A percentile compares a stretch with the other conserved stretches of the same genome.
Conservation (phyloP, 2,888 invertebrate species). For the Calameuta pallipes region DNA sequence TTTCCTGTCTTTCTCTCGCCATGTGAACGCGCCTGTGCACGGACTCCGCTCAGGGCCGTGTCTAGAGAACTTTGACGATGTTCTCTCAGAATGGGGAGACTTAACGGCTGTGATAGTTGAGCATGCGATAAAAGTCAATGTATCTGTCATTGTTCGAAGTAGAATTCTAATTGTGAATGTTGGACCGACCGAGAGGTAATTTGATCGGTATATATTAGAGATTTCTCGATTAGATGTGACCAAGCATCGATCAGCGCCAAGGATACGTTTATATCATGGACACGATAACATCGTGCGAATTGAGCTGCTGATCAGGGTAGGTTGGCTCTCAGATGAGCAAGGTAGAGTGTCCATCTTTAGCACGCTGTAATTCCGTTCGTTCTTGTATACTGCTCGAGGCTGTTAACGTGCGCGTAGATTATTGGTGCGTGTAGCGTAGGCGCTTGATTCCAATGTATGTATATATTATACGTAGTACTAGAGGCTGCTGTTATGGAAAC, state of each 20-base stretch:
- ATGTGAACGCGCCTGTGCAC: not conserved
- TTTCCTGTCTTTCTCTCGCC: not conserved
- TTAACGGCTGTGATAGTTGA: not conserved
- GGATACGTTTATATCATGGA: not conserved
- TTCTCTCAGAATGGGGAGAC: not conserved
- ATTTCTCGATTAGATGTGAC: not conserved
- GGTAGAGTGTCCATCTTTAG: not conserved
- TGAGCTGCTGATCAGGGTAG: not conserved
- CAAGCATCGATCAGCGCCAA: not conserved
- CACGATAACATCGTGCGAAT: not conserved
- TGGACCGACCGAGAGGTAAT: not conserved
- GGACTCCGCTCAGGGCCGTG: not conserved
- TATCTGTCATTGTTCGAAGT: not conserved
- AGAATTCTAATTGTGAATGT: not conserved
- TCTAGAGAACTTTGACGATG: not conserved
- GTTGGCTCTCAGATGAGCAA: not conserved
- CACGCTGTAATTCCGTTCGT: not conserved
- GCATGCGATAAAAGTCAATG: not conserved
- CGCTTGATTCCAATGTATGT: not conserved
- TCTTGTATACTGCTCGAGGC: not conserved
- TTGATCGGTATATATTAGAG: not conserved
- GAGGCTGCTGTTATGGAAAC: constrained; percentile 40
- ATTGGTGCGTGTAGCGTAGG: not conserved
- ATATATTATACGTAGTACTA: constrained; percentile 26
- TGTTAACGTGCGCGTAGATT: not conserved